A percentile compares a stretch with the other conserved stretches of the same genome.
Conservation (phyloP, 2,888 invertebrate genomes). For the Eristalis intricaria region DNA sequence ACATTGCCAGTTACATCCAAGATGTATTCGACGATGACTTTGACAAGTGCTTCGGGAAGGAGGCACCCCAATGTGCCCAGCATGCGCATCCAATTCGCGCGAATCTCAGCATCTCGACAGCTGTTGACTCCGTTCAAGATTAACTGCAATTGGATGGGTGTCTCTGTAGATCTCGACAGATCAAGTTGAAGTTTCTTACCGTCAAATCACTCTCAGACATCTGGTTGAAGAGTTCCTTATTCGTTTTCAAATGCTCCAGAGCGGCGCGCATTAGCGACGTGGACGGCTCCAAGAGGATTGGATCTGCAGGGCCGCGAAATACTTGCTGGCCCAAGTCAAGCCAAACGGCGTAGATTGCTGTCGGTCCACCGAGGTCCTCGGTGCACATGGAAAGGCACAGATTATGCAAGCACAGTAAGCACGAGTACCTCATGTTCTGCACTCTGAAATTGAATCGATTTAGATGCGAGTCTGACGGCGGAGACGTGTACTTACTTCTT, state of each 20-base stretch:
- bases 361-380: conserved; percentile 86
- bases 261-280: conserved; percentile 89
- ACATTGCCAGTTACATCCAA: conserved; percentile 82
- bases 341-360: conserved; percentile 86
- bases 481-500: conserved; percentile 81
- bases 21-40: conserved; percentile 84
- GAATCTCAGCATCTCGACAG: conserved; percentile 83
- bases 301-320: conserved; percentile 83
- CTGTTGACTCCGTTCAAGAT: conserved; percentile 83
- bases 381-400: conserved; percentile 84
- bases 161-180: conserved; percentile 74
- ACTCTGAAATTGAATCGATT: conserved; percentile 80
- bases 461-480: not conserved
- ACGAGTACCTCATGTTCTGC: conserved; percentile 84
- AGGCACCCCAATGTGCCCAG: conserved; percentile 83
- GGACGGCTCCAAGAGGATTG: conserved; percentile 85
- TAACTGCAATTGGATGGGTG: conserved; percentile 76
- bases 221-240: conserved; percentile 82
- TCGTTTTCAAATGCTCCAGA: conserved; percentile 85
- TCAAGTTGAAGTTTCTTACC: conserved; percentile 69
- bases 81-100: conserved; percentile 84
- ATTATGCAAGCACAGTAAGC: conserved; percentile 87
- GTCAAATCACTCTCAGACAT: conserved; percentile 84
- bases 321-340: conserved; percentile 85
- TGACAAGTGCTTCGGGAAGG: conserved; percentile 78